Evolutionary conservation across 2,113 vertebrate genomes (phyloP).

Genomic region (Nothoprocta pentlandii): DNA sequence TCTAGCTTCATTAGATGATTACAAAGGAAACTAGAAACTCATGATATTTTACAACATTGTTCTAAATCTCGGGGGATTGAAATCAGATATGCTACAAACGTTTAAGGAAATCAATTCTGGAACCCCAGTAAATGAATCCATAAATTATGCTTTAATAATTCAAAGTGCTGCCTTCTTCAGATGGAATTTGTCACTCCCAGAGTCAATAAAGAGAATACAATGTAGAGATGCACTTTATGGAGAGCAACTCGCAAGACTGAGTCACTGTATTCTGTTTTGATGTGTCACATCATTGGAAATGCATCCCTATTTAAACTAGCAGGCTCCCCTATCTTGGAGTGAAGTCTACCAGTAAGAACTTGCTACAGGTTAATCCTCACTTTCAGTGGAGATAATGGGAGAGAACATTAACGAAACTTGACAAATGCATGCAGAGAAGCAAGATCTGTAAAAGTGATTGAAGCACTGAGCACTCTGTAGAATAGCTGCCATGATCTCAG

Average conservation of each 20-base stretch:
- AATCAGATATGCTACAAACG: slow-evolving; percentile 9
- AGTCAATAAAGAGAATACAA: background rate
- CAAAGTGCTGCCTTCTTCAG: slow-evolving; percentile 33
- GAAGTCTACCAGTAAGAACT: background rate
- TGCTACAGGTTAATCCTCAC: background rate
- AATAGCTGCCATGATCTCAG: background rate
- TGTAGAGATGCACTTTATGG: background rate
- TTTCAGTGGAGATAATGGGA: slow-evolving; percentile 20
- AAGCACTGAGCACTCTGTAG: background rate
- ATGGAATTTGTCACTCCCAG: slow-evolving; percentile 44
- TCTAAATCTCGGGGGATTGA: slow-evolving; percentile 36
- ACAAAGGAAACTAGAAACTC: slow-evolving; percentile 23
- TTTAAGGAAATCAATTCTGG: slow-evolving; percentile 56
- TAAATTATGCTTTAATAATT: slow-evolving; percentile 65
- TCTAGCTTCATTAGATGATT: slow-evolving; percentile 41
- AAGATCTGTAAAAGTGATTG: background rate
- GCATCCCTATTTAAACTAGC: background rate
- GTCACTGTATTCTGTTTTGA: background rate
- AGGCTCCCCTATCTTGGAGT: background rate
- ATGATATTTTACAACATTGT: slow-evolving; percentile 37
- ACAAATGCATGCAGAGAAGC: background rate
- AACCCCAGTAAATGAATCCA: slow-evolving; percentile 49
- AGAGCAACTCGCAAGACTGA: background rate
- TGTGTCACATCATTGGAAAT: rapidly evolving
- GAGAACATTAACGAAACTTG: background rate